These are phyloP conservation scores for Agrotis exclamationis DNA, from an alignment of 2,888 invertebrate genomes.

Conservation along the genomic window DNA sequence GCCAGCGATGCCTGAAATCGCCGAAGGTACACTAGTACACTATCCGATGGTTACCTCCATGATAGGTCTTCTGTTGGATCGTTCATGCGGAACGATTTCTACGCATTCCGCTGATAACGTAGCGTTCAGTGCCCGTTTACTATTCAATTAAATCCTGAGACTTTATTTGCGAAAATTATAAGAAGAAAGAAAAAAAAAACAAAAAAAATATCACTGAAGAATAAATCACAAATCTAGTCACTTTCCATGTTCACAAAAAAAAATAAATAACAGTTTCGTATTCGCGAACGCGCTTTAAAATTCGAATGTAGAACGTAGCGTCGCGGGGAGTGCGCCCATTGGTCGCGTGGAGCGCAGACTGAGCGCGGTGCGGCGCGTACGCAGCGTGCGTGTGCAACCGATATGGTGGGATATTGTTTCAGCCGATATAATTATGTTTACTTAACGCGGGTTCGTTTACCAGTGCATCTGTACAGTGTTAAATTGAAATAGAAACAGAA, in stretches of 20 bases:
- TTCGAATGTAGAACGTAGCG: conserved; percentile 66
- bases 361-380: conserved; percentile 72
- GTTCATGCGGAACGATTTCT: conserved; percentile 84
- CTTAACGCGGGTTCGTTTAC: conserved; percentile 71
- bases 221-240: conserved; percentile 50
- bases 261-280: conserved; percentile 55
- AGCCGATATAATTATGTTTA: conserved; percentile 68
- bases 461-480: conserved; percentile 73
- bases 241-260: conserved; percentile 64
- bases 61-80: conserved; percentile 75
- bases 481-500: conserved; percentile 68
- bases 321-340: conserved; percentile 75
- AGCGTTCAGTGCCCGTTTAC: conserved; percentile 56
- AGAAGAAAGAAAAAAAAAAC: conserved; percentile 30
- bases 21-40: conserved; percentile 75
- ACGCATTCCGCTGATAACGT: conserved; percentile 78
- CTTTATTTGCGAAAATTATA: conserved; percentile 53
- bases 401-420: conserved; percentile 79
- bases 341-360: conserved; percentile 78
- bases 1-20: conserved; percentile 83
- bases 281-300: conserved; percentile 69
- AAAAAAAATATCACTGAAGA: conserved; percentile 60
- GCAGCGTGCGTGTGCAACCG: conserved; percentile 71
- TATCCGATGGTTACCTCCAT: conserved; percentile 79
- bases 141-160: conserved; percentile 56